Evolutionary conservation across 2,888 invertebrate genomes (phyloP).

Genomic region (Diogma glabrata): DNA sequence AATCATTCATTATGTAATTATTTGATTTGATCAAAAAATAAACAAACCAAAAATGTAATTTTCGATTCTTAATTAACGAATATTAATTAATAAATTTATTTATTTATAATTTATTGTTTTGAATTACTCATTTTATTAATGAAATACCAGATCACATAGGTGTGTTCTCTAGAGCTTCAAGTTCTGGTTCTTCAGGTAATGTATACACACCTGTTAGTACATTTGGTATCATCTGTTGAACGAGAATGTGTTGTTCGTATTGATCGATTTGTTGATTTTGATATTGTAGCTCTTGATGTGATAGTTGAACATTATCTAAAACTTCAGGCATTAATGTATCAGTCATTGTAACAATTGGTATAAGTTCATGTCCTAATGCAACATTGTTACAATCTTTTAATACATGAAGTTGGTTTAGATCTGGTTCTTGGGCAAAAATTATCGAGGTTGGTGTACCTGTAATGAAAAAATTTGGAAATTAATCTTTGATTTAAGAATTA

Average conservation of each 20-base stretch:
- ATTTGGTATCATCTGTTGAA: constrained; percentile 18
- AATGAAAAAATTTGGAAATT: constrained; percentile 1
- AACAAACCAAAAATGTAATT: too few relatives aligned
- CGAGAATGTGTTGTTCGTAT: constrained; percentile 17
- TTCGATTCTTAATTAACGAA: too few relatives aligned
- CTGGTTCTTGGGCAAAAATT: constrained; percentile 28
- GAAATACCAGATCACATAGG: constrained; percentile 29
- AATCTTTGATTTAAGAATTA: too few relatives aligned
- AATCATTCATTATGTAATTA: too few relatives aligned
- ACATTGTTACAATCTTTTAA: constrained; percentile 34
- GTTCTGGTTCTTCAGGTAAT: constrained; percentile 43
- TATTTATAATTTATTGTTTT: too few relatives aligned
- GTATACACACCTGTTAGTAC: constrained; percentile 43
- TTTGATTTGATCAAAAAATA: too few relatives aligned
- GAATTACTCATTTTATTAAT: background rate
- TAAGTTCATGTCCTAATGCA: constrained; percentile 31
- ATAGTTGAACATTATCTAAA: constrained; percentile 20
- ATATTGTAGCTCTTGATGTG: constrained; percentile 24
- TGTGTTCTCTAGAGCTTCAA: constrained; percentile 39
- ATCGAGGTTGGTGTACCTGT: constrained; percentile 42
- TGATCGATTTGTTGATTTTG: constrained; percentile 22
- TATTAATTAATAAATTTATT: too few relatives aligned
- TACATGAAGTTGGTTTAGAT: constrained; percentile 29
- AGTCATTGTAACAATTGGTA: constrained; percentile 31
- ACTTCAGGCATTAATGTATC: constrained; percentile 17